These are phyloP conservation scores for Aphaenogaster ashmeadi DNA, from an alignment of 1,140 invertebrate genomes.

Conservation along the genomic window DNA sequence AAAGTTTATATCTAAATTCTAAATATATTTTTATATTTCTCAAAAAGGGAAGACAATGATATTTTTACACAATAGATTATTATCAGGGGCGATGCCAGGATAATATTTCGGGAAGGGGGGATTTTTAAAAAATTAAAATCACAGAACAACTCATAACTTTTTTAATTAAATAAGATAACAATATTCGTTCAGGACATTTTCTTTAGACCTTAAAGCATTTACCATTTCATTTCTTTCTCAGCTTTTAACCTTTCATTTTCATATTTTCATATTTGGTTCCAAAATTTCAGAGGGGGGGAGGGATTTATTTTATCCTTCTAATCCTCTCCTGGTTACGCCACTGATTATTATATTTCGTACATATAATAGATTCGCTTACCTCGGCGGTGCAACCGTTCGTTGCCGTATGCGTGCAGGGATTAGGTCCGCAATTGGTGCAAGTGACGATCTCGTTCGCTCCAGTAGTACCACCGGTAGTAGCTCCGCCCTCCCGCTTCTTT, in stretches of 20 bases:
- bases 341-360: background rate
- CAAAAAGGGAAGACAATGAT: background rate
- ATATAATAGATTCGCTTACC: slow-evolving; percentile 87
- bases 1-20: background rate
- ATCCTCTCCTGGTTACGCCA: too few species aligned
- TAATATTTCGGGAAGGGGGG: too few species aligned
- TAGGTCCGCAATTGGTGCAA: slow-evolving; percentile 93
- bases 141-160: too few species aligned
- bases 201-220: too few species aligned
- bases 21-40: background rate
- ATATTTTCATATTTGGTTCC: too few species aligned
- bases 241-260: too few species aligned
- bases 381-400: slow-evolving; percentile 95
- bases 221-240: too few species aligned
- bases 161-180: too few species aligned
- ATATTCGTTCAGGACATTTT: too few species aligned
- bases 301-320: too few species aligned
- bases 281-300: too few species aligned
- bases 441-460: slow-evolving; percentile 93
- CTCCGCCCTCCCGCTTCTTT: slow-evolving; percentile 91
- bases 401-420: slow-evolving; percentile 94
- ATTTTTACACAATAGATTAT: background rate
- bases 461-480: slow-evolving; percentile 76
- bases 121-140: too few species aligned
- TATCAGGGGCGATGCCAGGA: background rate